A percentile compares a stretch with the other conserved stretches of the same genome.
phyloP scores from a whole-genome alignment of 2,888 invertebrate genomes.

The Tortricodes alternella region DNA sequence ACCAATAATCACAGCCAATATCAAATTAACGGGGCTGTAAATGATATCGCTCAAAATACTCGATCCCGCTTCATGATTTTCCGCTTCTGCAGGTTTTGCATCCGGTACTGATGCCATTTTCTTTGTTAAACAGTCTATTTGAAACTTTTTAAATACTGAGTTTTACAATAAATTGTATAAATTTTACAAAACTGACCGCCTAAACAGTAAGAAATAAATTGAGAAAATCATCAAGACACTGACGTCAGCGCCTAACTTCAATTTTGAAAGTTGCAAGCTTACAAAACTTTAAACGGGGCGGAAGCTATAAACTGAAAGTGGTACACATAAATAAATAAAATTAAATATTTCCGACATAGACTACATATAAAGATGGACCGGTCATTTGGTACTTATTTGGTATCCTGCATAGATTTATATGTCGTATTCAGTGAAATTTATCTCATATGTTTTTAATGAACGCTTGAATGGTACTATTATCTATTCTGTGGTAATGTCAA shows the following conservation, averaged over 20 bases:
- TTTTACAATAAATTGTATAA: constrained; percentile 45
- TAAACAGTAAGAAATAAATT: constrained; percentile 27
- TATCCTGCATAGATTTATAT: no score
- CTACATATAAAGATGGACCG: no score
- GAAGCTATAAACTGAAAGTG: no score
- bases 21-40: constrained; percentile 85
- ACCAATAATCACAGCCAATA: constrained; percentile 84
- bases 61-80: constrained; percentile 47
- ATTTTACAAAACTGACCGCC: constrained; percentile 41
- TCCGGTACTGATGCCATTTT: constrained; percentile 66
- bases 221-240: constrained; percentile 30
- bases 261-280: neutral
- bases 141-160: constrained; percentile 36
- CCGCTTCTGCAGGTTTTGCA: constrained; percentile 50
- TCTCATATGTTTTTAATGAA: no score
- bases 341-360: no score
- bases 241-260: constrained; percentile 25
- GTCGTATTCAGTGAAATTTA: no score
- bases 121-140: constrained; percentile 20
- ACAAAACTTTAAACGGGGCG: neutral
- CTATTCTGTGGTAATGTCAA: no score
- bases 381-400: no score
- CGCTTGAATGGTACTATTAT: no score
- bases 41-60: constrained; percentile 79
- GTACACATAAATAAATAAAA: no score